Base-by-base conservation (phyloP, 2,797 vertebrate genomes). In the Sebastolobus altivelis region DNA sequence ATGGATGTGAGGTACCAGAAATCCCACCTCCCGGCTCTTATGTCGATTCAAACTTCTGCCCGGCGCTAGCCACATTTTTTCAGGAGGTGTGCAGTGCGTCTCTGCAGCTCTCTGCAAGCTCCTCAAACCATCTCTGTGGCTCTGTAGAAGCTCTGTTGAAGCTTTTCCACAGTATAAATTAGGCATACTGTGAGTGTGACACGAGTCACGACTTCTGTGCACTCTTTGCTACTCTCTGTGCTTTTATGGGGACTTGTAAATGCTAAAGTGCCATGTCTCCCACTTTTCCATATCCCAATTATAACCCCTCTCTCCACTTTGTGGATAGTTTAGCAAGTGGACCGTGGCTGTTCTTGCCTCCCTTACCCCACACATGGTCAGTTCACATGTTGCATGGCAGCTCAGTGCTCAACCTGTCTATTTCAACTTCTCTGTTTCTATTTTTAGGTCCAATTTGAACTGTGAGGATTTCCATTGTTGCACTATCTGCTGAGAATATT, bases 381-480 rank as follows among this genome's bases (percentile, higher is more conserved):
- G 59, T 75, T 85, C 78, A 65, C 70, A 55, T 70, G 66, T 56
- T 75, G n/a, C 59, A 49, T 13, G 40, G n/a, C 22, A 55, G 70
- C 52, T 84, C 38, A 66, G 29, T 9, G 76, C 72, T 77, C 37
- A 54, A 27, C 29, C 31, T 1, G 13, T 62, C 54, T 33, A 58
- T 65, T 27, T 38, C 61, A 31, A 52, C 70, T 61, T 67, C 66
- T 54, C 22, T 3, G 7, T 25, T 66, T 77, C 65, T 79, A 65
- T 76, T 74, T 73, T 72, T 63, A 73, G 79, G 31, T 62, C 31
- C 14, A 81, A 14, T 87, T 72, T 78, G 22, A 65, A 73, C 49
- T 16, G 63, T 65, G 65, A 68, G 35, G 38, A 25, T 66, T 38
- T 58, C 27, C 25, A 37, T 16, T 77, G 65, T 65, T 60, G 46